Base-by-base conservation (phyloP, 2,888 invertebrate species). In the Chloroclystis v-ata region DNA sequence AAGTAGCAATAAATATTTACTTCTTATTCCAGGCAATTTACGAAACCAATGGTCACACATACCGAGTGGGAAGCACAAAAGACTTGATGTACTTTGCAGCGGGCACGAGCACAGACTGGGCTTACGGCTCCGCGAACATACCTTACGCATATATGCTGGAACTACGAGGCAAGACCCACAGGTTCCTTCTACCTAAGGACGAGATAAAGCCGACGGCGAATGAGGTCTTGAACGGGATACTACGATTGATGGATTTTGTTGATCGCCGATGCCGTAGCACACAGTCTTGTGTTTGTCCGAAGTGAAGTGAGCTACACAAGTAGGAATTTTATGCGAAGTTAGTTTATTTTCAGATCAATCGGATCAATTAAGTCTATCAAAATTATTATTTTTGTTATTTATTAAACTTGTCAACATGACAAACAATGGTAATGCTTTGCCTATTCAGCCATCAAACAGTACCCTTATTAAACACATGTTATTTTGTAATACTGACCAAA, bases 71-170 rank as follows among this genome's bases (percentile, higher is more conserved):
- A 11, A 82, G 85, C 51, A 85, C 86, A 0, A 86, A 82, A 29
- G 86, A 87, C 49, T 69, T 87, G 4, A 86, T 87, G 86, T 87
- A 86, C 63, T 87, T 73, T 55, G 75, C 86, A 1, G 53, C 78
- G 0, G 86, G 86, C 0, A 84, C 74, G 35, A 85, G 86, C 59
- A 68, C 66, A 0, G 86, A 87, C 46, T 87, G 86, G 86, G 81
- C 80, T 37, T 86, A 86, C 52, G 84, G 66, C 0, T 68, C 69
- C 2, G 75, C 76, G 2, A 74, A 73, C 37, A 79, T 86, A 14
- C 80, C 78, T 0, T 87, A 74, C 63, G 75, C 79, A 1, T 87
- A 85, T 57, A 85, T 87, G 85, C 49, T 87, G 0, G 86, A 87
- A 35, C 73, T 87, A 0, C 61, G 82, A 50, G 72, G 78, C n/a